Evolutionary conservation across 1,140 invertebrate species (phyloP).

Genomic region (Lordiphosa stackelbergi): DNA sequence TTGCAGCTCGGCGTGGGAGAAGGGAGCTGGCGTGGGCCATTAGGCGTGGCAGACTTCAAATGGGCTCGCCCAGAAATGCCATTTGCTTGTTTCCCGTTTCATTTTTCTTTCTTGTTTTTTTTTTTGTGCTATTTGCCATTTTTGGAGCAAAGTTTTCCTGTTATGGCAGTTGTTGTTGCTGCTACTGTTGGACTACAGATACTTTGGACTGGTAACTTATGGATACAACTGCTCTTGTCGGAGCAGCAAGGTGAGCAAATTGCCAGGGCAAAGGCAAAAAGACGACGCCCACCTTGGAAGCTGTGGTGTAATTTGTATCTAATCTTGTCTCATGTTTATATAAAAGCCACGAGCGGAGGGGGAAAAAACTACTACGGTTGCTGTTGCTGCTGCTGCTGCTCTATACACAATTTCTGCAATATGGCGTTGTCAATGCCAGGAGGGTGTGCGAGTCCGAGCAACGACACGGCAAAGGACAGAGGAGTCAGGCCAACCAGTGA

Average conservation of each 20-base stretch:
- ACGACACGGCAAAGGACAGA: conserved; percentile 6
- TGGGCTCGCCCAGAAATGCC: conserved; percentile 19
- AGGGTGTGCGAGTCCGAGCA: conserved; percentile 28
- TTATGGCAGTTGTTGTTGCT: conserved; percentile 49
- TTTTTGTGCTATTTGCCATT: conserved; percentile 3
- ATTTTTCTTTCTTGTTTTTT: conserved; percentile 1
- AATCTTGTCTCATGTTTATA: conserved; percentile 74
- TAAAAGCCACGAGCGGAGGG: conserved; percentile 58
- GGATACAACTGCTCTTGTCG: conserved; percentile 42
- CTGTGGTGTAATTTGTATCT: conserved; percentile 74
- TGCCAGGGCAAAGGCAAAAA: conserved; percentile 31
- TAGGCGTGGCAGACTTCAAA: conserved; percentile 27
- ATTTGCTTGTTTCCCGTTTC: conserved; percentile 40
- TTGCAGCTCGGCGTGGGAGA: conserved; percentile 17
- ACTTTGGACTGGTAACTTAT: conserved; percentile 66
- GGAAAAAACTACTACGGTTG: conserved; percentile 4
- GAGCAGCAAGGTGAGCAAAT: conserved; percentile 60
- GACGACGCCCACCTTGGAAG: conserved; percentile 58
- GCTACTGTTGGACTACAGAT: conserved; percentile 37
- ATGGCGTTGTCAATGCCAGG: conserved; percentile 41
- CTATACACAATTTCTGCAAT: conserved; percentile 61
- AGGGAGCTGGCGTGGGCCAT: conserved; percentile 15
- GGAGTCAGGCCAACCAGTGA: conserved; percentile 26
- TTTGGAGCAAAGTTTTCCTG: conserved; percentile 49
- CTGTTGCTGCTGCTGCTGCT: conserved; percentile 23